Percentiles rank a stretch among this genome's conserved stretches.
Evolutionary conservation across 1,140 invertebrate genomes (phyloP).

Genomic region (Pinna nobilis): DNA sequence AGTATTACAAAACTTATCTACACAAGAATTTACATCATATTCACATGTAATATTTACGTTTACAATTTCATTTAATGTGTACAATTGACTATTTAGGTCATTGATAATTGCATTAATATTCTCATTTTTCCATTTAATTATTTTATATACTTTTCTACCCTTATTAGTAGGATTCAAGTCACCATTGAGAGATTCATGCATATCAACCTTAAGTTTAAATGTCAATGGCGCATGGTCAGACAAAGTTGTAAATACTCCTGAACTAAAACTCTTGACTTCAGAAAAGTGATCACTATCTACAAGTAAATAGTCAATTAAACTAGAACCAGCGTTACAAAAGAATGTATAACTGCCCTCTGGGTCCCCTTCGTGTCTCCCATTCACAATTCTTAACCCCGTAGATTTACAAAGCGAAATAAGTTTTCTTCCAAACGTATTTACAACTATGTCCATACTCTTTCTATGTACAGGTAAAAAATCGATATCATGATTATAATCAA

Average conservation of each 20-base stretch:
- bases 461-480: not conserved
- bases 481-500: not conserved
- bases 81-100: not conserved
- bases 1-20: slow-evolving; percentile 10
- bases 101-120: not conserved
- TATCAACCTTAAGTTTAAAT: too few species aligned
- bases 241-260: not conserved
- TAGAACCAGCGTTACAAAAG: not conserved
- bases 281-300: not conserved
- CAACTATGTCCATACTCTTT: not conserved
- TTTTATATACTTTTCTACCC: not conserved
- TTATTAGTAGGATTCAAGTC: not conserved
- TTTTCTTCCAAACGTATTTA: not conserved
- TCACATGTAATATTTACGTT: not conserved
- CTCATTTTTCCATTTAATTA: not conserved
- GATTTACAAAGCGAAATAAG: slow-evolving; percentile 5
- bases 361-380: slow-evolving; percentile 6
- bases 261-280: not conserved
- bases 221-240: slow-evolving; percentile 9
- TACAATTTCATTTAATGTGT: not conserved
- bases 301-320: slow-evolving; percentile 13
- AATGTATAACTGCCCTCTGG: slow-evolving; percentile 12
- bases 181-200: not conserved
- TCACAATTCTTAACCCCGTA: slow-evolving; percentile 14
- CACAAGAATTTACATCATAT: not conserved